Evolutionary conservation across 1,140 invertebrate species (phyloP), one percentile per base, ranked within the genome.

Genomic region (Littorina saxatilis): DNA sequence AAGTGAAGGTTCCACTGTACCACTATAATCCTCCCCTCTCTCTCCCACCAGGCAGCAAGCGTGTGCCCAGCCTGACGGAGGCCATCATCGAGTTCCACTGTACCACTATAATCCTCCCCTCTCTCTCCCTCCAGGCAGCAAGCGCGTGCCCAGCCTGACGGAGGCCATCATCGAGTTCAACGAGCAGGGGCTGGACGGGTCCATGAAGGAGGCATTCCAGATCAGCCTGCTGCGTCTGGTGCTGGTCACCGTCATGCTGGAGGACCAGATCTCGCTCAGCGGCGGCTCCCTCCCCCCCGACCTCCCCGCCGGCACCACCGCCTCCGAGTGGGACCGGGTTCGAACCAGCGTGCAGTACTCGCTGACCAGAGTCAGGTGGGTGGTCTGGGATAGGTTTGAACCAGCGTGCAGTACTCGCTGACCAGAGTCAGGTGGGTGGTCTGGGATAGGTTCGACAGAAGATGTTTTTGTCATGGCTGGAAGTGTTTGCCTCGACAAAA

Each of bases 101-200:
- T n/a, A n/a, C n/a, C n/a, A n/a, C n/a, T n/a, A n/a, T n/a, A n/a
- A n/a, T n/a, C n/a, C n/a, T n/a, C n/a, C n/a, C n/a, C n/a, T n/a
- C n/a, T n/a, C n/a, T n/a, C n/a, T n/a, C n/a, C n/a, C n/a, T n/a
- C n/a, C n/a, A n/a, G 79, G 66, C 23, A 15, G 11, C 15, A 85
- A 86, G 17, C 85, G 72, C 52, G 85, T 82, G 63, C 92, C 92
- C 63, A 96, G 95, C 2, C 95, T 97, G 86, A 96, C 96, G 0
- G 96, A 97, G 89, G 95, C 96, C 89, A 96, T 98, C 66, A 93
- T 98, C 32, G 92, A 94, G 17, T 97, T 97, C 87, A 98, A 98
- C 90, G 95, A 96, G 70, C 90, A 92, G 47, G 87, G 84, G 27
- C 83, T 94, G 79, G 94, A 90, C 4, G 94, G 94, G 7, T 94